Evolutionary conservation across 2,797 vertebrate species (phyloP).

Genomic region (Enteromius viviparus): DNA sequence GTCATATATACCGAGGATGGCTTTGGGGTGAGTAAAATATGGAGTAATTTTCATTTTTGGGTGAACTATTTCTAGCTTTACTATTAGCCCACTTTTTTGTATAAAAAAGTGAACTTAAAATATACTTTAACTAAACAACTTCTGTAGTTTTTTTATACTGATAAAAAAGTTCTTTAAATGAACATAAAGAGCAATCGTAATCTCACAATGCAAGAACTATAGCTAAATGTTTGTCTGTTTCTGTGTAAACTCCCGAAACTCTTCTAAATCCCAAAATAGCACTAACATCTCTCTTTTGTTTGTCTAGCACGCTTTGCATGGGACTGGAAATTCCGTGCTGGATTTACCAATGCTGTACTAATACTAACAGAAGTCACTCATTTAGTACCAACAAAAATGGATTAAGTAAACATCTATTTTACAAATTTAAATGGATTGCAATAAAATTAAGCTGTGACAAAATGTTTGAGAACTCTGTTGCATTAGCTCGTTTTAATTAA

Average conservation of each 20-base stretch:
- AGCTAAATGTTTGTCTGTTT: not conserved
- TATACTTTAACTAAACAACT: not conserved
- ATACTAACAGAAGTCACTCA: not conserved
- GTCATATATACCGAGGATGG: too few relatives aligned
- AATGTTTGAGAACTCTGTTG: not conserved
- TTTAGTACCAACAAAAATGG: not conserved
- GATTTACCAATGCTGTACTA: not conserved
- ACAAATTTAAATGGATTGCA: not conserved
- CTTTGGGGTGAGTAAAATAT: too few relatives aligned
- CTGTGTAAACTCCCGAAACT: not conserved
- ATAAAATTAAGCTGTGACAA: not conserved
- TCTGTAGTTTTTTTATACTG: not conserved
- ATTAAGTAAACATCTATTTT: constrained; percentile 10
- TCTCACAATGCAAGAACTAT: not conserved
- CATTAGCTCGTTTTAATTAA: constrained; percentile 7
- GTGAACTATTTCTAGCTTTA: not conserved
- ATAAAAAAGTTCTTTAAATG: not conserved
- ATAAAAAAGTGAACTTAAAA: not conserved
- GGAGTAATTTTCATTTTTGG: too few relatives aligned
- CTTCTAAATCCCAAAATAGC: not conserved
- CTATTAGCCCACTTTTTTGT: not conserved
- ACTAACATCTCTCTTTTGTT: not conserved
- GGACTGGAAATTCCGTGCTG: not conserved
- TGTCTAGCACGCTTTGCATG: not conserved
- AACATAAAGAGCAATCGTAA: not conserved